Base-by-base conservation (phyloP, 2,113 vertebrate species). In the Tupaia chinensis region DNA sequence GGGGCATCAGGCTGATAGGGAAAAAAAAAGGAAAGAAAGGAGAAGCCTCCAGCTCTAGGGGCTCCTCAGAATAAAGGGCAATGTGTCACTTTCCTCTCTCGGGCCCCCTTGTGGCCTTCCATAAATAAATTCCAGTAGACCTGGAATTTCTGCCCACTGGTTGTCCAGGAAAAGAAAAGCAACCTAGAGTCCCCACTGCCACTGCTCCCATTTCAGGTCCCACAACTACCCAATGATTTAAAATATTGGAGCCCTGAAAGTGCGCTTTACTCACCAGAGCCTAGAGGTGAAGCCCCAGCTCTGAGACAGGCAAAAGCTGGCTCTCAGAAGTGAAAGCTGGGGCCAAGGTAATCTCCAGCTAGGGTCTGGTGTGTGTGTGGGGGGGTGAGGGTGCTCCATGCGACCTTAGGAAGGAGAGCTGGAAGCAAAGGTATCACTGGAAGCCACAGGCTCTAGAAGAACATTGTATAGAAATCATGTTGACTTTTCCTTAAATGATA, bases 81-180 rank as follows among this genome's bases (percentile, higher is more conserved):
- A 17, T 12, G 0, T 83, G 74, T 94, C 63, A 54, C 74, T 72
- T 74, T 96, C 88, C 88, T 95, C 86, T 79, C 96, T 86, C 60
- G n/a, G 68, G 83, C 89, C 68, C 66, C 56, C 63, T 85, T 20
- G 2, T 13, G 66, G 70, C 44, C 76, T 97, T 93, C 66, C 9
- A 4, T 82, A 91, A 97, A 95, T 9, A 91, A 12, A 88, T 32
- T 32, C 68, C 13, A 60, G 66, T 44, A 44, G 44, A 44, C 54
- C 74, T 96, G 69, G 54, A 94, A 96, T 96, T 93, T 89, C 74
- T 65, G 79, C 79, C 77, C 54, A 25, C 53, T 81, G 60, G 74
- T 16, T 54, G 25, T 96, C 63, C 68, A 81, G 76, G 81, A 88
- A 94, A 86, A 81, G 72, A 63, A 60, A 91, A 80, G 14, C 91